phyloP scores from a whole-genome alignment of 2,113 vertebrate species.

The Sturnus vulgaris region DNA sequence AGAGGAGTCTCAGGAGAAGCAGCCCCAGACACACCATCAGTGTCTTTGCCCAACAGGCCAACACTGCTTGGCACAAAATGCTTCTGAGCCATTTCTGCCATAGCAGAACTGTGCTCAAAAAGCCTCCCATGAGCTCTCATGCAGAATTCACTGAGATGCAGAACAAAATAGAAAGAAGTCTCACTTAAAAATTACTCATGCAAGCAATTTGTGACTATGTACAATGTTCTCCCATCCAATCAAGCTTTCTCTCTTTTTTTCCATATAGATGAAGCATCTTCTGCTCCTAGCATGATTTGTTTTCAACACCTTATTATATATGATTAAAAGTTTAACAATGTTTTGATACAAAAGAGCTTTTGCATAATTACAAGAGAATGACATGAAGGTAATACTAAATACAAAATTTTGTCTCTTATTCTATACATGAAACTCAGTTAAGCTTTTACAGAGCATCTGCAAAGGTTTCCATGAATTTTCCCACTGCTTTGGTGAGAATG shows the following conservation, averaged over 20 bases:
- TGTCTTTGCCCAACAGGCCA: background rate
- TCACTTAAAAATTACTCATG: background rate
- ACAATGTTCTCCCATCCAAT: background rate
- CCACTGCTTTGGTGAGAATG: background rate
- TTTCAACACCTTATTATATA: background rate
- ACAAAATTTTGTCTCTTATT: background rate
- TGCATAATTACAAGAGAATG: background rate
- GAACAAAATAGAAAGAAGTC: background rate
- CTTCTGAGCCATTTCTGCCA: background rate
- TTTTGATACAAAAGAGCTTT: slow-evolving; percentile 25
- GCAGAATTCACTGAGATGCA: background rate
- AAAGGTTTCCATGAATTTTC: background rate
- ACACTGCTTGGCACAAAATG: rapidly evolving
- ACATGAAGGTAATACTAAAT: background rate
- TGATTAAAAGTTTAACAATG: background rate
- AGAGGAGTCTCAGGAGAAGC: rapidly evolving
- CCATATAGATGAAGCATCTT: background rate
- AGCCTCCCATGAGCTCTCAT: background rate
- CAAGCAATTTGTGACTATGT: background rate
- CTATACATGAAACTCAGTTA: background rate
- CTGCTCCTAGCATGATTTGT: background rate
- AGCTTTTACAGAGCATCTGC: background rate
- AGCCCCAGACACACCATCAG: background rate
- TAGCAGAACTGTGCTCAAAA: background rate
- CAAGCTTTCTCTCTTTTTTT: background rate